Conservation (phyloP, 2,888 invertebrate genomes). For the Trissolcus brochymenae region DNA sequence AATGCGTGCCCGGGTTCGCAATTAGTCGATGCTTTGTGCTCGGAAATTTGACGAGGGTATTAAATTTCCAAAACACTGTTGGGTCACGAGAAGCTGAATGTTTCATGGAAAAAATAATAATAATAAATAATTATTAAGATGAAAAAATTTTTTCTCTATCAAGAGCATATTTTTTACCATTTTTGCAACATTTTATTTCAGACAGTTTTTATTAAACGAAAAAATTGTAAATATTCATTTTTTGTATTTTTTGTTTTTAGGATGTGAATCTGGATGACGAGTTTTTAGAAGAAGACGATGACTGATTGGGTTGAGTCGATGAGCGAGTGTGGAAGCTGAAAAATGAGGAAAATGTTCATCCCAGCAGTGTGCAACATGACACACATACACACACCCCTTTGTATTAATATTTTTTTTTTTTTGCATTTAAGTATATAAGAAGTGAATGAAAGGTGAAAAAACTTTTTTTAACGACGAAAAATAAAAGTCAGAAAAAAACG, state of each 20-base stretch:
- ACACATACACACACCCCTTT: constrained; percentile 32
- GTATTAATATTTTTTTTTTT: constrained; percentile 29
- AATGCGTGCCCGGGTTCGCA: constrained; percentile 57
- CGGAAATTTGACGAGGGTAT: constrained; percentile 71
- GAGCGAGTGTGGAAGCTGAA: not conserved
- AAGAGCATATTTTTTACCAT: no score
- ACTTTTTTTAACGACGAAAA: constrained; percentile 17
- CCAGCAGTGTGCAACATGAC: not conserved
- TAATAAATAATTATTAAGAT: not conserved
- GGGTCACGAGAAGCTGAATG: constrained; percentile 23
- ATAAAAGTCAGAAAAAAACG: constrained; percentile 7
- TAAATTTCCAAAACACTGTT: constrained; percentile 69
- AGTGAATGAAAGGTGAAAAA: constrained; percentile 6
- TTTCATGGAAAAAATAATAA: not conserved
- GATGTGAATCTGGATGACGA: constrained; percentile 86
- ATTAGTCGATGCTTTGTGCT: constrained; percentile 68
- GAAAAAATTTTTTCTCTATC: no score
- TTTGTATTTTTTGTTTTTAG: constrained; percentile 75
- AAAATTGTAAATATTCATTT: not conserved
- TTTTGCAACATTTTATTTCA: no score
- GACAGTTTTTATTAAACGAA: not conserved
- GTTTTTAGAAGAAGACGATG: constrained; percentile 79
- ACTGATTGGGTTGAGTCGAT: constrained; percentile 1
- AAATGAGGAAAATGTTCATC: not conserved
- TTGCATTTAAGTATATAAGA: constrained; percentile 21